These are phyloP conservation scores for Orestias chungarensis DNA, from an alignment of 2,797 vertebrate species.

Conservation along the genomic window DNA sequence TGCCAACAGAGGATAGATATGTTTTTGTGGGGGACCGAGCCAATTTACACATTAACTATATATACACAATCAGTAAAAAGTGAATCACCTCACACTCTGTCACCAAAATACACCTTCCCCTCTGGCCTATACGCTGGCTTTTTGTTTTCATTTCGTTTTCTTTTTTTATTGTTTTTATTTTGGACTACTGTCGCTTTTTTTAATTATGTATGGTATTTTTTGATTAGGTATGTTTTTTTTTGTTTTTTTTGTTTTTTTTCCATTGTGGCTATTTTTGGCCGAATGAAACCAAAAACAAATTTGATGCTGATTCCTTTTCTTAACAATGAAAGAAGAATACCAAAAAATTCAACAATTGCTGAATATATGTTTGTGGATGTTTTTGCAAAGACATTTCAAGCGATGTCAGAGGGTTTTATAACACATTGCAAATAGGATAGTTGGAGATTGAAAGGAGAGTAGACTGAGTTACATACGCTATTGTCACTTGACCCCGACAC, in stretches of 20 bases:
- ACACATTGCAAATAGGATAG: slow-evolving; percentile 7
- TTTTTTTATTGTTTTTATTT: neutral
- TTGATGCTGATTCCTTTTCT: neutral
- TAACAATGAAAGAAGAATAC: too few species aligned
- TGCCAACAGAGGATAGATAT: slow-evolving; percentile 32
- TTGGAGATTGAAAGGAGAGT: slow-evolving; percentile 2
- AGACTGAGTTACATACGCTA: slow-evolving; percentile 74
- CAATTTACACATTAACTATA: slow-evolving; percentile 49
- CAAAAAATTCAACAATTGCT: neutral
- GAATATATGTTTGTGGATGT: neutral
- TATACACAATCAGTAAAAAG: slow-evolving; percentile 25
- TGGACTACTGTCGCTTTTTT: neutral
- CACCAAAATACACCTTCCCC: neutral
- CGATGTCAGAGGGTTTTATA: neutral
- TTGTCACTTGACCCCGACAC: slow-evolving; percentile 90
- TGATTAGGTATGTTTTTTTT: too few species aligned
- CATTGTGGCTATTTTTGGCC: neutral
- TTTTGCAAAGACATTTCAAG: neutral
- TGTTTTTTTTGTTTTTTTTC: neutral
- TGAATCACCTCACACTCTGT: slow-evolving; percentile 9
- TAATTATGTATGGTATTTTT: too few species aligned
- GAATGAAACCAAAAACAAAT: neutral
- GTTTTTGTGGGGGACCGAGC: slow-evolving; percentile 37
- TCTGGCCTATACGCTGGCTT: neutral
- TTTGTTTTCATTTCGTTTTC: neutral